These are phyloP conservation scores for Lamellibrachia luymesi DNA, from an alignment of 1,140 invertebrate genomes.

Conservation along the genomic window DNA sequence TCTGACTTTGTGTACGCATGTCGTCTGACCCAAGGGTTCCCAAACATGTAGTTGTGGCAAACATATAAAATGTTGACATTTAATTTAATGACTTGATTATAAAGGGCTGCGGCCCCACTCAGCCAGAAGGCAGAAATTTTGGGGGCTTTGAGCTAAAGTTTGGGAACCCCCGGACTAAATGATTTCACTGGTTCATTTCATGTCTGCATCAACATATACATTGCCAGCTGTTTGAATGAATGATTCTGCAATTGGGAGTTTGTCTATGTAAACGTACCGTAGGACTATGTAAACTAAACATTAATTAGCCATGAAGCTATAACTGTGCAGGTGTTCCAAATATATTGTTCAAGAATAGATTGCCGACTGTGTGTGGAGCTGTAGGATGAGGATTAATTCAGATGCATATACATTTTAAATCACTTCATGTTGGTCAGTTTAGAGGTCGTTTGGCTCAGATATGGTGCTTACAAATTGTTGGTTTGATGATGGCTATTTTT, in stretches of 20 bases:
- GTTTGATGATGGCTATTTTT: not conserved
- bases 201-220: not conserved
- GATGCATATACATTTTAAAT: no score
- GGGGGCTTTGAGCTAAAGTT: no score
- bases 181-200: not conserved
- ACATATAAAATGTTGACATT: no score
- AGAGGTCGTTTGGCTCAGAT: not conserved
- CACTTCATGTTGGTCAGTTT: not conserved
- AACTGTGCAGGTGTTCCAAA: not conserved
- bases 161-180: no score
- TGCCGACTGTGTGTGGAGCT: not conserved
- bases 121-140: no score
- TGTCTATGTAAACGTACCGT: not conserved
- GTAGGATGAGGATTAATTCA: not conserved
- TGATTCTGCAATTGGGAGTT: not conserved
- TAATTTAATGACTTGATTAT: no score
- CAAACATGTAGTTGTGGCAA: no score
- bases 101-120: no score
- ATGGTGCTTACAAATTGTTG: not conserved
- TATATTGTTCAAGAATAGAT: not conserved
- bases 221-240: not conserved
- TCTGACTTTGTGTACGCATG: no score
- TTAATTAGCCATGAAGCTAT: not conserved
- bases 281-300: not conserved
- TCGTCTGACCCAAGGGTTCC: no score